A percentile compares a stretch with the other conserved stretches of the same genome.
Evolutionary conservation across 2,113 vertebrate genomes (phyloP).

Genomic region (Girardinichthys multiradiatus): DNA sequence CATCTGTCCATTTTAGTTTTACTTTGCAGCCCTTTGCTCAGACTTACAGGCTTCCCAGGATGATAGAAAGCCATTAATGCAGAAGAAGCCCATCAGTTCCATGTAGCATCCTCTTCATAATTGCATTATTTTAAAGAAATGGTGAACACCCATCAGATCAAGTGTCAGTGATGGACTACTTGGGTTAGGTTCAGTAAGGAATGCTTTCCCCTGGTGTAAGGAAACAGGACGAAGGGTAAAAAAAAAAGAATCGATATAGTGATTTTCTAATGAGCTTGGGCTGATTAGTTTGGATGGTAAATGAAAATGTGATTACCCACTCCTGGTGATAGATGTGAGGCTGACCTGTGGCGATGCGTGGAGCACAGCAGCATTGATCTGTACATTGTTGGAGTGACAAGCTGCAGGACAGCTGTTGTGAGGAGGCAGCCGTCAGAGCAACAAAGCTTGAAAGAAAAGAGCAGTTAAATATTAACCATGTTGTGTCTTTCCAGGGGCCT

Average conservation of each 20-base stretch:
- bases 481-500: conserved; percentile 90
- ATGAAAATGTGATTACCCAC: conserved; percentile 79
- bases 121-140: conserved; percentile 67
- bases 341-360: conserved; percentile 62
- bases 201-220: conserved; percentile 64
- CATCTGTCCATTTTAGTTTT: conserved; percentile 13
- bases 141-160: conserved; percentile 58
- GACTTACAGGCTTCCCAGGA: conserved; percentile 1
- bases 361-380: conserved; percentile 71
- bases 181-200: conserved; percentile 39
- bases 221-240: conserved; percentile 54
- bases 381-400: conserved; percentile 72
- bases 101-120: conserved; percentile 51
- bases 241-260: conserved; percentile 72
- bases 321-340: conserved; percentile 79
- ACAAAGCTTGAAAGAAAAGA: conserved; percentile 63
- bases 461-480: conserved; percentile 81
- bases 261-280: conserved; percentile 78
- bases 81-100: conserved; percentile 55
- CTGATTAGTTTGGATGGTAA: conserved; percentile 79
- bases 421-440: conserved; percentile 34
- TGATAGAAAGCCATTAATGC: conserved; percentile 20
- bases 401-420: conserved; percentile 65
- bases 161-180: conserved; percentile 75
- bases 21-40: conserved; percentile 23